A percentile compares a stretch with the other conserved stretches of the same genome.
Conservation (phyloP, 64 coral and sea anemone species). For the Stylophora pistillata region DNA sequence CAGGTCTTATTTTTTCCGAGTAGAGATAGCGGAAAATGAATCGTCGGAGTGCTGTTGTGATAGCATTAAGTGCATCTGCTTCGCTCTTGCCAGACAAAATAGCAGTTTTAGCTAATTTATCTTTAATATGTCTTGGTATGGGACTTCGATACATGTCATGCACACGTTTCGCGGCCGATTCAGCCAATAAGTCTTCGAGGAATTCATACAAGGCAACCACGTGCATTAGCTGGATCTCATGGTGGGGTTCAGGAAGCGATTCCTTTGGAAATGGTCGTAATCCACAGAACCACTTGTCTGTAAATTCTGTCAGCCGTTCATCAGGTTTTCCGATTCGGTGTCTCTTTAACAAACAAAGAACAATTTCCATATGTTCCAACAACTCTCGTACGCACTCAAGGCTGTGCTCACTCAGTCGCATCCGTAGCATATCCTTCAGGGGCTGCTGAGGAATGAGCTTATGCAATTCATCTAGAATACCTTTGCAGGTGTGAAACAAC, state of each 20-base stretch:
- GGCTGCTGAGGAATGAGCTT: slow-evolving; percentile 68
- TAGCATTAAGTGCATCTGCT: slow-evolving; percentile 31
- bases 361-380: slow-evolving; percentile 85
- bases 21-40: slow-evolving; percentile 95
- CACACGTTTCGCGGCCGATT: slow-evolving; percentile 73
- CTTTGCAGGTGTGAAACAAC: slow-evolving; percentile 81
- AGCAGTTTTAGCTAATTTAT: slow-evolving; percentile 14
- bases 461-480: slow-evolving; percentile 76
- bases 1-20: slow-evolving; percentile 74
- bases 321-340: slow-evolving; percentile 44
- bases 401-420: slow-evolving; percentile 48
- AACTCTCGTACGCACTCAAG: slow-evolving; percentile 63
- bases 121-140: slow-evolving; percentile 46
- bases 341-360: slow-evolving; percentile 83
- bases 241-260: slow-evolving; percentile 59
- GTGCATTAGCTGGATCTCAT: slow-evolving; percentile 69
- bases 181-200: slow-evolving; percentile 86
- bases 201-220: slow-evolving; percentile 87
- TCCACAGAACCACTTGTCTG: slow-evolving; percentile 73
- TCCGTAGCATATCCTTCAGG: slow-evolving; percentile 45
- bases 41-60: slow-evolving; percentile 68
- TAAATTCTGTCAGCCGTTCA: slow-evolving; percentile 53
- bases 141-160: slow-evolving; percentile 50
- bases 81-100: neutral
- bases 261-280: slow-evolving; percentile 79